A percentile compares a stretch with the other conserved stretches of the same genome.
Evolutionary conservation across 2,888 invertebrate genomes (phyloP).

Genomic region (Pristionchus arcanus): DNA sequence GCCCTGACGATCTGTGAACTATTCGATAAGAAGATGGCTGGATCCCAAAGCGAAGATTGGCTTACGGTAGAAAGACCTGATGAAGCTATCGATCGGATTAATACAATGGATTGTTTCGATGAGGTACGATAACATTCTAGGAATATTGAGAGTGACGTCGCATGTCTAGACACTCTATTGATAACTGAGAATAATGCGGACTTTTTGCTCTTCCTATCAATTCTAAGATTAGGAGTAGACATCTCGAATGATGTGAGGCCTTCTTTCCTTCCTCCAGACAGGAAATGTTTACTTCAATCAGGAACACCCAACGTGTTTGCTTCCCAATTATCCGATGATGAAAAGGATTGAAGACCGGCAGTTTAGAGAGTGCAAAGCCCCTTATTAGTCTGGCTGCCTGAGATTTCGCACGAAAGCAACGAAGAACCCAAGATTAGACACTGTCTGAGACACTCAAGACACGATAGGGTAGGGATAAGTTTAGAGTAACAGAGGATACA

Average conservation of each 20-base stretch:
- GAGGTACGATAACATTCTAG: conserved; percentile 6
- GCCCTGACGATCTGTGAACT: conserved; percentile 34
- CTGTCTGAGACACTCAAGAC: neutral
- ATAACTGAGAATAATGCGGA: neutral
- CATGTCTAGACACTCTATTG: conserved; percentile 37
- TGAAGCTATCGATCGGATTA: conserved; percentile 57
- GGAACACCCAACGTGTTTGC: conserved; percentile 41
- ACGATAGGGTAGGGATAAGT: neutral
- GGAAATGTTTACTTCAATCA: conserved; percentile 42
- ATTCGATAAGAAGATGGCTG: conserved; percentile 64
- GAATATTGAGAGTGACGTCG: neutral
- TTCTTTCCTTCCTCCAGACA: conserved; percentile 5
- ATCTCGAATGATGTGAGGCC: neutral
- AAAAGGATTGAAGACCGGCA: neutral
- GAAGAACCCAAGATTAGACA: neutral
- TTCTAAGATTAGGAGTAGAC: neutral
- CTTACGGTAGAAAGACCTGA: conserved; percentile 66
- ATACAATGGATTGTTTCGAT: conserved; percentile 32
- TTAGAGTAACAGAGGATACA: neutral
- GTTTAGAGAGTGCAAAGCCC: neutral
- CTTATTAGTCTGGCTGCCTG: neutral
- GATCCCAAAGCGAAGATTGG: conserved; percentile 63
- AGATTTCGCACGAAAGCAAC: neutral
- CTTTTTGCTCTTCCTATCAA: neutral
- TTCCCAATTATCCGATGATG: conserved; percentile 14